Base-by-base conservation (phyloP, 2,888 invertebrate genomes). In the Petrolisthes cinctipes region DNA sequence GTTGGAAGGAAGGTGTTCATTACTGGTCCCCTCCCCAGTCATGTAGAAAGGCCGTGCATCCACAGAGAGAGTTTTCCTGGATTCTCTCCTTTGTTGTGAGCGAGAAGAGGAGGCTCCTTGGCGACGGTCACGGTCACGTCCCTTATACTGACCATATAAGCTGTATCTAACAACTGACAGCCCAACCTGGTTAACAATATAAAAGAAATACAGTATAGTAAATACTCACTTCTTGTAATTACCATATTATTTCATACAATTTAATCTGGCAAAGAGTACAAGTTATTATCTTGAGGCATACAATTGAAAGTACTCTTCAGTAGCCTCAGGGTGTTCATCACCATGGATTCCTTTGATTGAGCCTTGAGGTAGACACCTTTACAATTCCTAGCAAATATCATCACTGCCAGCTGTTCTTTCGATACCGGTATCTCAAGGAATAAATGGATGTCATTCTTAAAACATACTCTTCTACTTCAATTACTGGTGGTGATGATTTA, bases 21-120 rank as follows among this genome's bases (percentile, higher is more conserved):
- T 93, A 89, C 82, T 92, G 85, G 92, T 93, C n/a, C 92, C 92
- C 90, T 92, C 92, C 66, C 92, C 91, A 91, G 96, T 95, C 84
- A 95, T 95, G 91, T 93, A 93, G 92, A 97, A 97, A 0, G 97
- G 96, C 75, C 97, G 94, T 0, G 97, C 97, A 92, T 97, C 97
- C 84, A 95, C 95, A 85, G 96, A 97, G 91, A 97, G 94, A 37
- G 95, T 94, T 82, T 97, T 94, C 11, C 95, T 93, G 17, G 94
- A 94, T 91, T 95, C 95, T 79, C 95, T 92, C 81, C 94, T 94
- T 82, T 94, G 93, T 57, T 86, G 73, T 37, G 88, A 82, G 4
- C 89, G 83, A 20, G 86, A 86, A 5, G 86, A 86, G 3, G 90
- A 89, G 4, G 88, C 88, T 61, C 87, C 88, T 51, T 83, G 86